These are phyloP conservation scores for Saccostrea echinata DNA, from an alignment of 1,140 invertebrate species.

Conservation along the genomic window DNA sequence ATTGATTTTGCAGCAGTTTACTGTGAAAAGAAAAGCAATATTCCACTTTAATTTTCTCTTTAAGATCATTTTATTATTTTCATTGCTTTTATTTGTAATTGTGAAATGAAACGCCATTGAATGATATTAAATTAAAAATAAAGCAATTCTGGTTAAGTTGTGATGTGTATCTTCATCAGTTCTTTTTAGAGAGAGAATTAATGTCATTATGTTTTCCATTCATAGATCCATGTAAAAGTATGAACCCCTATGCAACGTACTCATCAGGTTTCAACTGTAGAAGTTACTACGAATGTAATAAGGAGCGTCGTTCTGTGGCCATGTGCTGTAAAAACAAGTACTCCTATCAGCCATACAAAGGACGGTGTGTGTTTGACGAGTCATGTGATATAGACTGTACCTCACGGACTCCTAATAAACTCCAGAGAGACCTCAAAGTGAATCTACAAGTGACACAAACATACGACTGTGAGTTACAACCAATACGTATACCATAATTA, in stretches of 20 bases:
- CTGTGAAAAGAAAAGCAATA: no score
- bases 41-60: no score
- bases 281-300: background rate
- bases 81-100: no score
- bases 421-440: background rate
- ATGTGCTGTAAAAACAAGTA: constrained; percentile 11
- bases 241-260: background rate
- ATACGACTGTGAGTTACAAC: background rate
- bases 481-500: no score
- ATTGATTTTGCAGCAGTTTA: no score
- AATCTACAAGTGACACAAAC: background rate
- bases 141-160: no score
- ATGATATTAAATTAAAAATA: no score
- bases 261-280: background rate
- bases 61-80: no score
- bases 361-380: background rate
- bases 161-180: no score
- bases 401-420: background rate
- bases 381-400: background rate
- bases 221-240: background rate
- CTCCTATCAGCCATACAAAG: background rate
- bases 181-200: background rate
- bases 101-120: no score
- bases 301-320: background rate
- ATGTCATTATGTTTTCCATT: background rate